A percentile compares a stretch with the other conserved stretches of the same genome.
phyloP scores from a whole-genome alignment of 2,113 vertebrate species.

The Orthonyx spaldingii region DNA sequence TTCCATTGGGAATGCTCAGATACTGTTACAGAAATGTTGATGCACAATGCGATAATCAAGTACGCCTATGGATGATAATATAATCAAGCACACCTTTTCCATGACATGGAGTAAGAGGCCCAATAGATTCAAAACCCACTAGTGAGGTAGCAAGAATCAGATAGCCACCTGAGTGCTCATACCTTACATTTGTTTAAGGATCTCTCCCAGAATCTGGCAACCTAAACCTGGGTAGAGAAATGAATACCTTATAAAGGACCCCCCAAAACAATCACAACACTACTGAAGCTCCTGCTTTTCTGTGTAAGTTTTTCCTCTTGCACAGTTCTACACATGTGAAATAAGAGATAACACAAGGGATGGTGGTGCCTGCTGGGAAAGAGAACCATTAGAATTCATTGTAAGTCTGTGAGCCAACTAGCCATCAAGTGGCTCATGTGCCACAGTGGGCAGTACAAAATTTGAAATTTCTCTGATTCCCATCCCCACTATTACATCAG shows the following conservation, averaged over 20 bases:
- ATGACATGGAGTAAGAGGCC: not conserved
- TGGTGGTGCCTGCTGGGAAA: not conserved
- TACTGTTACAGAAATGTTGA: not conserved
- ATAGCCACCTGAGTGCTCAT: not conserved
- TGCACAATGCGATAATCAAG: not conserved
- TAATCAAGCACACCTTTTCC: not conserved
- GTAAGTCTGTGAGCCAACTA: not conserved
- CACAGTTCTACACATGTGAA: not conserved
- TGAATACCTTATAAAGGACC: not conserved
- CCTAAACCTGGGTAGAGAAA: not conserved
- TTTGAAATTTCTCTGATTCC: not conserved
- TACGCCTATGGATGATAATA: not conserved
- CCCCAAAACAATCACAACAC: not conserved
- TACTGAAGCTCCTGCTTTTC: not conserved
- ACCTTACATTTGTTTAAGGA: not conserved
- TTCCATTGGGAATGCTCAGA: not conserved
- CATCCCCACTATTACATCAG: not conserved
- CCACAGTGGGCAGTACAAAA: not conserved
- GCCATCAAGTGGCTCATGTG: not conserved
- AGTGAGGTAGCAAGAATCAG: not conserved
- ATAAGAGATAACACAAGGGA: not conserved
- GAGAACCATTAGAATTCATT: not conserved
- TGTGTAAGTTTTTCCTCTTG: not conserved
- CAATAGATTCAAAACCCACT: not conserved
- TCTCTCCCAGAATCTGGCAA: not conserved